phyloP scores from a whole-genome alignment of 2,797 vertebrate genomes.

The Ptychadena robeensis region DNA sequence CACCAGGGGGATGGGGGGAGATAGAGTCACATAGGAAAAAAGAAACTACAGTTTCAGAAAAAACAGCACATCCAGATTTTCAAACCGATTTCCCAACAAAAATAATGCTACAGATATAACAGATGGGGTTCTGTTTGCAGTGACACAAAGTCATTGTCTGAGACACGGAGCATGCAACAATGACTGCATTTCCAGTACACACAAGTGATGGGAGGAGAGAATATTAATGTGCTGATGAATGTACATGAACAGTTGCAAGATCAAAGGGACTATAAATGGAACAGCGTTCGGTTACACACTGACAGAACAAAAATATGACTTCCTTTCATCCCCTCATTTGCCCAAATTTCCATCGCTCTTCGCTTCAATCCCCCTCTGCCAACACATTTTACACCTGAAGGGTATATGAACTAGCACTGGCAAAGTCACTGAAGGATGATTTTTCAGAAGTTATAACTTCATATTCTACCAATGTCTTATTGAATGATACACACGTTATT shows the following conservation, averaged over 20 bases:
- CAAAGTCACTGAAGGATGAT: background rate
- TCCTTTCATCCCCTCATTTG: constrained; percentile 53
- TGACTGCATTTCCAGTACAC: constrained; percentile 9
- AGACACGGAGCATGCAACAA: constrained; percentile 8
- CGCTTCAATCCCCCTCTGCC: background rate
- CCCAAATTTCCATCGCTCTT: constrained; percentile 33
- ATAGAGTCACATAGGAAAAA: too few species aligned
- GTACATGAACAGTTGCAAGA: constrained; percentile 59
- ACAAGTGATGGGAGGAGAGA: constrained; percentile 25
- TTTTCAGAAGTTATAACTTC: background rate
- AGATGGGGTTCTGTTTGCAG: background rate
- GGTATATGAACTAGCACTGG: background rate
- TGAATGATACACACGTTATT: too few species aligned
- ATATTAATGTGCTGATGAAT: constrained; percentile 50
- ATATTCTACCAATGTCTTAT: too few species aligned
- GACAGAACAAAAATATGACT: constrained; percentile 52
- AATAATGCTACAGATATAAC: constrained; percentile 3
- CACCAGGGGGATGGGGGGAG: too few species aligned
- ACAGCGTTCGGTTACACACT: constrained; percentile 53
- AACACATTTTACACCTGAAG: background rate
- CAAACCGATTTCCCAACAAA: background rate
- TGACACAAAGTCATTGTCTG: background rate
- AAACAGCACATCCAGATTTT: background rate
- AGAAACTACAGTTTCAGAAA: background rate
- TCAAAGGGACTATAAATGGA: constrained; percentile 60